Evolutionary conservation across 2,888 invertebrate species (phyloP).

Genomic region (Sussaba pulchella): DNA sequence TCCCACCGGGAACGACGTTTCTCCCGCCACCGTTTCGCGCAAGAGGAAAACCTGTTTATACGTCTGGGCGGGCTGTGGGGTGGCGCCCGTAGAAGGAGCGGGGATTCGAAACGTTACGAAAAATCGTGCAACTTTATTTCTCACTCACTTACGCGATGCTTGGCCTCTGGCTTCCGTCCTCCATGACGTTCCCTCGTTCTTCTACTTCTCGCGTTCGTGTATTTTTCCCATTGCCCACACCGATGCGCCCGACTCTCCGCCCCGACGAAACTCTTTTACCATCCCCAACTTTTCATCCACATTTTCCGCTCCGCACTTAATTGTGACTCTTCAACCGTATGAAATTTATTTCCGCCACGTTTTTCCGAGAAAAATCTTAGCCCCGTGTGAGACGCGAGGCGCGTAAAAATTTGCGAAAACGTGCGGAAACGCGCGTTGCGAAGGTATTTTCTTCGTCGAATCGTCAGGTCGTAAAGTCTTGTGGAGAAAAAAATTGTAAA

Average conservation of each 20-base stretch:
- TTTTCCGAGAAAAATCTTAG: constrained; percentile 39
- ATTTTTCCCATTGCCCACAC: constrained; percentile 12
- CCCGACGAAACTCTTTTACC: constrained; percentile 23
- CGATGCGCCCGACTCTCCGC: neutral
- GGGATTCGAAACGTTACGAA: constrained; percentile 69
- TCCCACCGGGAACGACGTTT: constrained; percentile 64
- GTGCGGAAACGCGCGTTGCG: neutral
- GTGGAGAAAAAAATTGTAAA: neutral
- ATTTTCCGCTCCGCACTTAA: constrained; percentile 61
- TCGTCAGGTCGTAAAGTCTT: neutral
- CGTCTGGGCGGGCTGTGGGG: constrained; percentile 65
- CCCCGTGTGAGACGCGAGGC: neutral
- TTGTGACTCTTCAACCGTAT: constrained; percentile 66
- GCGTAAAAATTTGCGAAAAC: constrained; percentile 6
- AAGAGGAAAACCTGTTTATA: constrained; percentile 75
- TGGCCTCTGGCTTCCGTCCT: constrained; percentile 32
- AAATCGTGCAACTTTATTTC: constrained; percentile 77
- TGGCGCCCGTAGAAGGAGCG: too few species aligned
- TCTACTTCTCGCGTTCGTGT: constrained; percentile 28
- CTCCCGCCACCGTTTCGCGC: constrained; percentile 51
- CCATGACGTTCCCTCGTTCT: constrained; percentile 21
- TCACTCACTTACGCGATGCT: constrained; percentile 36
- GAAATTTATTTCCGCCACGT: constrained; percentile 54
- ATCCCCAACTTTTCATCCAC: constrained; percentile 41
- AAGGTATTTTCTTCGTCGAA: neutral